Evolutionary conservation across 1,140 invertebrate species (phyloP).

Genomic region (Hyphantria cunea): DNA sequence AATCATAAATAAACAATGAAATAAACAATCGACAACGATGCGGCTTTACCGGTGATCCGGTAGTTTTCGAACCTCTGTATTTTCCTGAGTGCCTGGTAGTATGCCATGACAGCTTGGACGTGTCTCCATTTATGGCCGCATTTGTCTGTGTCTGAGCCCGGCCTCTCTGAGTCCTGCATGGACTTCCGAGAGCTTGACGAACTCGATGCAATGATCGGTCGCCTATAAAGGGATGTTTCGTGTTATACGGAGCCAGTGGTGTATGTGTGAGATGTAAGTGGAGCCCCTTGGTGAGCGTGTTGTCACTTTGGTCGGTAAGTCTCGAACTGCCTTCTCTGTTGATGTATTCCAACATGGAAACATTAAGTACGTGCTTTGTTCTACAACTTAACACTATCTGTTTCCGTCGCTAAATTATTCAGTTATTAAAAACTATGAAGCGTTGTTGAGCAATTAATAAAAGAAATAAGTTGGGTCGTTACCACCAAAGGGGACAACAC

Average conservation of each 20-base stretch:
- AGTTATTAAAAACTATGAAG: slow-evolving; percentile 17
- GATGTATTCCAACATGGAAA: neutral
- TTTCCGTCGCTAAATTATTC: slow-evolving; percentile 22
- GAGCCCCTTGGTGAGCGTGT: slow-evolving; percentile 32
- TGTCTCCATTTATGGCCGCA: slow-evolving; percentile 92
- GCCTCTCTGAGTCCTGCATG: slow-evolving; percentile 57
- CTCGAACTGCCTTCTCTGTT: neutral
- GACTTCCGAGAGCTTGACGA: slow-evolving; percentile 74
- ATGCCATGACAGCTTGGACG: slow-evolving; percentile 91
- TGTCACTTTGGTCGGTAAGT: slow-evolving; percentile 28
- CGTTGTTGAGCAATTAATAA: slow-evolving; percentile 4
- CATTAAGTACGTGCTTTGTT: neutral
- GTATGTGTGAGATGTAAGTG: slow-evolving; percentile 44
- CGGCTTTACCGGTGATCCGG: slow-evolving; percentile 58
- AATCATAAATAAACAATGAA: slow-evolving; percentile 68
- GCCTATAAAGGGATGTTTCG: slow-evolving; percentile 73
- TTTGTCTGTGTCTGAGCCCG: slow-evolving; percentile 78
- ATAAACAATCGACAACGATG: slow-evolving; percentile 66
- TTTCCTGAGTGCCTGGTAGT: slow-evolving; percentile 92
- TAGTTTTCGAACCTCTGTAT: slow-evolving; percentile 89
- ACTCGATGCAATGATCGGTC: slow-evolving; percentile 75
- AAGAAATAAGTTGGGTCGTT: slow-evolving; percentile 13
- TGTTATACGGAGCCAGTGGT: slow-evolving; percentile 60
- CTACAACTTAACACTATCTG: slow-evolving; percentile 8
- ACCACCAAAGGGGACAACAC: slow-evolving; percentile 27